Percentiles rank a stretch among this genome's conserved stretches.
phyloP scores from a whole-genome alignment of 2,888 invertebrate species.

The Onchidella celtica region DNA sequence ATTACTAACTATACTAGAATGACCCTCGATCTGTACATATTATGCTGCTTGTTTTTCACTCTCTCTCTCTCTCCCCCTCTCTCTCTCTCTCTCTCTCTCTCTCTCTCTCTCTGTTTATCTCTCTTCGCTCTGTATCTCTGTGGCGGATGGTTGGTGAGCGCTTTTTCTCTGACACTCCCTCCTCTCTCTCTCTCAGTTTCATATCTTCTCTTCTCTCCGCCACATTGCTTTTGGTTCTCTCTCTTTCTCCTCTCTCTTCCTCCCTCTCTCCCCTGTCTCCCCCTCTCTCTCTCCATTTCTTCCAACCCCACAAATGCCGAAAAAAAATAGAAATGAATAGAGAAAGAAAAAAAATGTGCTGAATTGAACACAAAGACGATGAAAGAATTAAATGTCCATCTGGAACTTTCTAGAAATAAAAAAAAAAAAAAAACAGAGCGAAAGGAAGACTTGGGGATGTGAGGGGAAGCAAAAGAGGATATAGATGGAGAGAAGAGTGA shows the following conservation, averaged over 20 bases:
- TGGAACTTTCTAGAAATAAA: too few relatives aligned
- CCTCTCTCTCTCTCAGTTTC: slow-evolving; percentile 20
- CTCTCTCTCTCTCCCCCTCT: not conserved
- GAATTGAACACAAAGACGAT: too few relatives aligned
- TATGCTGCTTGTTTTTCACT: not conserved
- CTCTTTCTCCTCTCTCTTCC: slow-evolving; percentile 5
- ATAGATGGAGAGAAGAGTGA: slow-evolving; percentile 2
- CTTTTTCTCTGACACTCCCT: not conserved
- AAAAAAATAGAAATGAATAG: too few relatives aligned
- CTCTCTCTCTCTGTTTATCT: not conserved
- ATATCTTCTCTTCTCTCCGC: not conserved
- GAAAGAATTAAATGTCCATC: too few relatives aligned
- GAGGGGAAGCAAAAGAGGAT: not conserved
- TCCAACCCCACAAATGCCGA: too few relatives aligned
- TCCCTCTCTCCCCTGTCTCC: slow-evolving; percentile 17
- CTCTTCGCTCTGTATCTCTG: not conserved
- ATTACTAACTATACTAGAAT: not conserved
- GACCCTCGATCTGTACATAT: not conserved
- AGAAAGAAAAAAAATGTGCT: too few relatives aligned
- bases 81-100: not conserved
- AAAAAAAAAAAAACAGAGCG: too few relatives aligned
- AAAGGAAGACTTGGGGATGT: slow-evolving; percentile 4
- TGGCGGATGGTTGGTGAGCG: too few relatives aligned
- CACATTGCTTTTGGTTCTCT: not conserved
- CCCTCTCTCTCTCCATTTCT: slow-evolving; percentile 28